phyloP scores from a whole-genome alignment of 2,888 invertebrate genomes.

The Colostygia pectinataria region DNA sequence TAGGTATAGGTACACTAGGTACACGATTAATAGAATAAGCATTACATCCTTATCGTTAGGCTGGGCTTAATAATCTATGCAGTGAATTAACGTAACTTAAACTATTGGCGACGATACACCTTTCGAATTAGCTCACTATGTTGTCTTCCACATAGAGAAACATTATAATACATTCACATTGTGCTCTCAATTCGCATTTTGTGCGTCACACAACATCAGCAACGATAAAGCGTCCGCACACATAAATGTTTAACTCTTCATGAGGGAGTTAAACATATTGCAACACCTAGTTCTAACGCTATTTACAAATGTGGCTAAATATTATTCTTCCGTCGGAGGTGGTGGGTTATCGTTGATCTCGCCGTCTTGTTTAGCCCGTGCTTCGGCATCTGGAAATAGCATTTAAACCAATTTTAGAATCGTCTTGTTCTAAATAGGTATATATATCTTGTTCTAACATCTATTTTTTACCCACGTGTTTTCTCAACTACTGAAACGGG shows the following conservation, averaged over 20 bases:
- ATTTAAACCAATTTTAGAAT: too few species aligned
- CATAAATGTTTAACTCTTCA: conserved; percentile 57
- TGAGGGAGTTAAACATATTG: conserved; percentile 67
- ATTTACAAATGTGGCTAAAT: conserved; percentile 81
- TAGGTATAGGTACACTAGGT: too few species aligned
- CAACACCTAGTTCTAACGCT: conserved; percentile 72
- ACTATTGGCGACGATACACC: conserved; percentile 54
- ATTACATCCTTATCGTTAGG: conserved; percentile 41
- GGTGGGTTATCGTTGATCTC: conserved; percentile 60
- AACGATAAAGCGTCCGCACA: conserved; percentile 46
- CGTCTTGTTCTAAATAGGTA: too few species aligned
- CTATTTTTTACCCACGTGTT: too few species aligned
- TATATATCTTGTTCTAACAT: too few species aligned
- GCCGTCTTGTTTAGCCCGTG: conserved; percentile 76
- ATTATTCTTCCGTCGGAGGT: conserved; percentile 75
- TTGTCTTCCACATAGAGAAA: conserved; percentile 75
- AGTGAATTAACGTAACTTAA: conserved; percentile 50
- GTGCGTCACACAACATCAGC: conserved; percentile 62
- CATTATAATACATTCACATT: conserved; percentile 56
- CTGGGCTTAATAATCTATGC: conserved; percentile 48
- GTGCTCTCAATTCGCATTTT: conserved; percentile 61
- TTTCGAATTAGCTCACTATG: conserved; percentile 72
- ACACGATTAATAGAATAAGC: conserved; percentile 37
- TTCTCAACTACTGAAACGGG: too few species aligned
- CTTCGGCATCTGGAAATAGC: conserved; percentile 77